These are phyloP conservation scores for Mus pahari DNA, from an alignment of 2,113 vertebrate species.

Conservation along the genomic window DNA sequence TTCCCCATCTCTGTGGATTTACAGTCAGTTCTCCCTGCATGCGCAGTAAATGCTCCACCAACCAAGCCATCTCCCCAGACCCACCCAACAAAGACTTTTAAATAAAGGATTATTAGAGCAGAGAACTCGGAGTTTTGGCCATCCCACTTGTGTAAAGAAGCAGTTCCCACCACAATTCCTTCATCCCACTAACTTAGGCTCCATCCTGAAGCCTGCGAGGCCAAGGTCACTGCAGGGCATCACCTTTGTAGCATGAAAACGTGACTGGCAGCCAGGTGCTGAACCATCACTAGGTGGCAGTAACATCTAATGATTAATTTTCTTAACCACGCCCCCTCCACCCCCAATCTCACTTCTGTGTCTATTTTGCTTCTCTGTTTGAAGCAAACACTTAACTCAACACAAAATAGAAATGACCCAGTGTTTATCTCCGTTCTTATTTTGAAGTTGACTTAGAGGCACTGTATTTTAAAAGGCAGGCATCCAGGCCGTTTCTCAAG, in stretches of 20 bases:
- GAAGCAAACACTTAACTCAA: not conserved
- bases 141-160: not conserved
- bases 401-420: not conserved
- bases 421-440: not conserved
- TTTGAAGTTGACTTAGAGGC: constrained; percentile 44
- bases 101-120: not conserved
- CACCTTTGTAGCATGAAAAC: not conserved
- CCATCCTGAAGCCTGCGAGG: not conserved
- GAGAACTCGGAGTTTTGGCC: not conserved
- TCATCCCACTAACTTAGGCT: not conserved
- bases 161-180: not conserved
- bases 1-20: not conserved
- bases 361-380: not conserved
- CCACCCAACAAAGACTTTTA: not conserved
- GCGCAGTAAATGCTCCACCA: not conserved
- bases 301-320: constrained; percentile 73
- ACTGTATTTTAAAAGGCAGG: not conserved
- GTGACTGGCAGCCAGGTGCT: constrained; percentile 24
- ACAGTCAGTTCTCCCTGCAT: not conserved
- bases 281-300: constrained; percentile 81
- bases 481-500: not conserved
- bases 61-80: not conserved
- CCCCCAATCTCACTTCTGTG: not conserved
- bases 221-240: accelerated
- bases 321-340: not conserved